These are phyloP conservation scores for Smithornis capensis DNA, from an alignment of 2,113 vertebrate species.

Conservation along the genomic window DNA sequence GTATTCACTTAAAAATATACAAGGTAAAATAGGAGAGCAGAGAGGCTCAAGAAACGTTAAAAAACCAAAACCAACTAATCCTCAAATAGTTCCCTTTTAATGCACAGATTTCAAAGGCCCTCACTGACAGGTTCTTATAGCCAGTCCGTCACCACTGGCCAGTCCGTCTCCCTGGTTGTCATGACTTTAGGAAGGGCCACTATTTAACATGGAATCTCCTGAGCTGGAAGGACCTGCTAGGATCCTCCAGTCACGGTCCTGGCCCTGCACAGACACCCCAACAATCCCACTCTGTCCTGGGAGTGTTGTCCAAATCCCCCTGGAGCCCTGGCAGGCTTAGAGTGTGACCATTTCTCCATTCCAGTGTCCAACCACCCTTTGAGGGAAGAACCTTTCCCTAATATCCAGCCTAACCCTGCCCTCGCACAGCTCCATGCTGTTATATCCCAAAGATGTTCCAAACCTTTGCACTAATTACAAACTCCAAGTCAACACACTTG, in stretches of 20 bases:
- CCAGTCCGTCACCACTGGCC: not conserved
- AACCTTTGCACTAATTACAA: not conserved
- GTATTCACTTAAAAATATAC: accelerated
- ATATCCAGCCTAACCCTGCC: not conserved
- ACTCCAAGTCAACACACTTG: not conserved
- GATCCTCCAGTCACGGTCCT: not conserved
- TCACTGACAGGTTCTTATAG: not conserved
- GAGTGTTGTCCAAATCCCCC: not conserved
- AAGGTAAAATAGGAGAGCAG: not conserved
- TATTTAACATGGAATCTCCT: not conserved
- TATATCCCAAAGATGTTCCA: not conserved
- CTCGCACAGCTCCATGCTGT: not conserved
- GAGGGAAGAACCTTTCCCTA: not conserved
- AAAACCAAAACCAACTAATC: accelerated
- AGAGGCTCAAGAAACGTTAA: not conserved
- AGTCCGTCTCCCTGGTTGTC: not conserved
- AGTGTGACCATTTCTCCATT: not conserved
- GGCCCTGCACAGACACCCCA: not conserved
- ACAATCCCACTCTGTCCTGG: too few relatives aligned
- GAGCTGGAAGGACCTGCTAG: not conserved
- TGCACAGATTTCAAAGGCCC: not conserved
- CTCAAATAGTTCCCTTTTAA: not conserved
- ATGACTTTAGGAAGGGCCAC: not conserved
- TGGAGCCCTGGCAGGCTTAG: not conserved
- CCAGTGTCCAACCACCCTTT: not conserved